Base-by-base conservation (phyloP, 2,888 invertebrate species). In the Craniophora ligustri region DNA sequence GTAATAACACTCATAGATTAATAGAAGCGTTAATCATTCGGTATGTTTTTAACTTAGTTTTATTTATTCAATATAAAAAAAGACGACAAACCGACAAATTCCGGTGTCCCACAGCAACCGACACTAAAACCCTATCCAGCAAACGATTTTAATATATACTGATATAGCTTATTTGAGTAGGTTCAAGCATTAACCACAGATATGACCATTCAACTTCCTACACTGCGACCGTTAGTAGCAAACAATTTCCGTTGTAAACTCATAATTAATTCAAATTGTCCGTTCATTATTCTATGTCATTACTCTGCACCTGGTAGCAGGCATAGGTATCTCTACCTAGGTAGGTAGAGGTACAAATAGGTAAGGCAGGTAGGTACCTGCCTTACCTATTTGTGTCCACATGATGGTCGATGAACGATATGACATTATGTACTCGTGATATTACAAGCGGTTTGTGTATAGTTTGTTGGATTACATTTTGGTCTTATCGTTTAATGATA, bases 351-450 rank as follows among this genome's bases (percentile, higher is more conserved):
- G n/a, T n/a, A n/a, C n/a, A n/a, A n/a, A n/a, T n/a, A n/a, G n/a
- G n/a, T n/a, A n/a, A n/a, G n/a, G n/a, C 3, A 34, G n/a, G 31
- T 23, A 55, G 7, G 23, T 34, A 28, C 18, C n/a, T 35, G 38
- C 11, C 14, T 36, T 35, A 7, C 2, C 18, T 18, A 8, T 19
- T 32, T 26, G 15, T 63, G 41, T 46, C 31, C 19, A 60, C 58
- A 60, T 39, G 30, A 30, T 79, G 81, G 81, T 81, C 82, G 73
- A 59, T 72, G 81, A 64, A 79, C 81, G 81, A 82, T 81, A 79
- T 68, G 4, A 4, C 10, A 26, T n/a, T n/a, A n/a, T 26, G 26
- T 26, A 26, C 26, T 26, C n/a, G 36, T 63, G 35, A n/a, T 23
- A 18, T 19, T 13, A 40, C 40, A 50, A 60, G 21, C 21, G 67